These are phyloP conservation scores for Sparus aurata DNA, from an alignment of 2,797 vertebrate genomes.

Conservation along the genomic window DNA sequence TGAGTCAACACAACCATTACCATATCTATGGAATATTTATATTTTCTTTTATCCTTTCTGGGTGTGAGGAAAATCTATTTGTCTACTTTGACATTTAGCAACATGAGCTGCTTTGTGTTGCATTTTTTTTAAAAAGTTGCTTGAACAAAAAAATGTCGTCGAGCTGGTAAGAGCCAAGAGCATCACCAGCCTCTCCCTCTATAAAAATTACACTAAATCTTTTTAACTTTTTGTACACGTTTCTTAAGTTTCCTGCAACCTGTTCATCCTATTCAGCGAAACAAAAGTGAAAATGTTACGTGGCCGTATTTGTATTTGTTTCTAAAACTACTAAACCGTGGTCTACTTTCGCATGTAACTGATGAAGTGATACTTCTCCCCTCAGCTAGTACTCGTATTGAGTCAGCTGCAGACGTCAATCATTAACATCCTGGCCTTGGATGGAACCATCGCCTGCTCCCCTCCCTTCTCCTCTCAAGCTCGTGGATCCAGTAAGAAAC, in stretches of 20 bases:
- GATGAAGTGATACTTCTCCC: constrained; percentile 34
- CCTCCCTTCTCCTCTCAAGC: constrained; percentile 89
- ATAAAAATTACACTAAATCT: too few species aligned
- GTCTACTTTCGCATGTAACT: not conserved
- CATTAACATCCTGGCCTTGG: constrained; percentile 88
- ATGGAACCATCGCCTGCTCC: constrained; percentile 86
- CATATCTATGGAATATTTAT: not conserved
- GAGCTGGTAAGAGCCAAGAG: too few species aligned
- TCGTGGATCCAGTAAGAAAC: constrained; percentile 89
- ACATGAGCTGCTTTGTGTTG: not conserved
- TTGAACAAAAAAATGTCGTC: not conserved
- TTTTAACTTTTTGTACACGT: not conserved
- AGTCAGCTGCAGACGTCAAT: constrained; percentile 91
- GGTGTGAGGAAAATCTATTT: not conserved
- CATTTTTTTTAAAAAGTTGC: not conserved
- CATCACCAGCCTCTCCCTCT: not conserved
- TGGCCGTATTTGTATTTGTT: too few species aligned
- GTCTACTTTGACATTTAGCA: not conserved
- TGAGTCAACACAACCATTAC: constrained; percentile 72
- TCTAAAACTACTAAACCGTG: too few species aligned
- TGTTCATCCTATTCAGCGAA: not conserved
- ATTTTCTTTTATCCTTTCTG: not conserved
- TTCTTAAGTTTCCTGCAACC: not conserved
- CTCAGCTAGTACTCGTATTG: constrained; percentile 88
- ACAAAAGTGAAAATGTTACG: not conserved